A percentile compares a stretch with the other conserved stretches of the same genome.
Conservation (phyloP, 2,797 vertebrate species). For the Schizothorax lantsangensis region DNA sequence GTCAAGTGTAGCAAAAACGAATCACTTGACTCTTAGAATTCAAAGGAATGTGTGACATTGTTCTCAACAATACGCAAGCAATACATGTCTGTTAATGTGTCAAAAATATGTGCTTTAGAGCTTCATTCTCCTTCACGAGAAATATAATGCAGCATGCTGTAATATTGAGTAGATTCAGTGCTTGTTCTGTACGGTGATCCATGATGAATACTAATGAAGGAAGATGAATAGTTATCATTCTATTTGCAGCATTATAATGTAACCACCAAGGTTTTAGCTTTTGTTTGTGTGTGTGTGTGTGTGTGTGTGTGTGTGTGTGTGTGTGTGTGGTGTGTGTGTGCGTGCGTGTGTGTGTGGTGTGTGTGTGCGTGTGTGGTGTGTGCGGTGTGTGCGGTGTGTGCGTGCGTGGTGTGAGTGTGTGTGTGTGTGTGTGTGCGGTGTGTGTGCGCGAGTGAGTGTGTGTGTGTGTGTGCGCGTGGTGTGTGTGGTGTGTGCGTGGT, state of each 20-base stretch:
- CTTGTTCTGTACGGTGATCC: background rate
- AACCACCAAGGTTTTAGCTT: background rate
- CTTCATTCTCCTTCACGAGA: background rate
- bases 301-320: background rate
- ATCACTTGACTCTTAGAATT: no score
- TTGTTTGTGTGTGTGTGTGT: background rate
- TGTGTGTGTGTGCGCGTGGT: no score
- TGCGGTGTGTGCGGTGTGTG: background rate
- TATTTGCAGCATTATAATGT: background rate
- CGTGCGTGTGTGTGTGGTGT: background rate
- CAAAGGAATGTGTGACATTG: background rate
- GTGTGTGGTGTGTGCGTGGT: background rate
- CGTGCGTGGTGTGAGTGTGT: background rate
- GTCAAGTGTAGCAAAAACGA: background rate
- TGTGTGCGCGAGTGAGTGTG: no score
- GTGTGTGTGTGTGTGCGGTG: background rate
- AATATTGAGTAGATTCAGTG: background rate
- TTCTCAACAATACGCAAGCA: background rate
- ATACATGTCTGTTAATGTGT: background rate
- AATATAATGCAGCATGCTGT: background rate
- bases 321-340: background rate
- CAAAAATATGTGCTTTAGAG: background rate
- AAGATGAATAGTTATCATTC: background rate
- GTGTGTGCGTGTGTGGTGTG: background rate
- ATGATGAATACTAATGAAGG: conserved; percentile 1